Conservation (phyloP, 2,113 vertebrate species). For the Paramisgurnus dabryanus region DNA sequence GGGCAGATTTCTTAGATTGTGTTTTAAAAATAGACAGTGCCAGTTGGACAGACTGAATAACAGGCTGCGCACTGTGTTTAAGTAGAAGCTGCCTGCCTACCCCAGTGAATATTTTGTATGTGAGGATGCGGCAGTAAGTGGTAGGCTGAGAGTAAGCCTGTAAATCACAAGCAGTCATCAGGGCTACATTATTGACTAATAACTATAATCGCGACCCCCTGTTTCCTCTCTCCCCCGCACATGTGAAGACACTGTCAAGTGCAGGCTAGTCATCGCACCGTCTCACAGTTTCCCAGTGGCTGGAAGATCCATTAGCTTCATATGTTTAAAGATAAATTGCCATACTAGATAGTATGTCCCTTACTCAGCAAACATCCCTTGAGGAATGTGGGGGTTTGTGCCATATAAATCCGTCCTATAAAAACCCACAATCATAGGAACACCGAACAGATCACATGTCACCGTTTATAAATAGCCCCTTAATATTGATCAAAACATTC, state of each 20-base stretch:
- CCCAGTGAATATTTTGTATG: constrained; percentile 39
- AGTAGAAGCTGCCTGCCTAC: constrained; percentile 33
- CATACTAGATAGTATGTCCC: constrained; percentile 36
- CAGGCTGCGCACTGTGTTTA: constrained; percentile 46
- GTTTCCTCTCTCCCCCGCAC: constrained; percentile 53
- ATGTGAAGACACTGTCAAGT: constrained; percentile 31
- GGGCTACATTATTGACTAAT: constrained; percentile 57
- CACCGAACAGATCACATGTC: constrained; percentile 48
- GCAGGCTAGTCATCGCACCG: constrained; percentile 6
- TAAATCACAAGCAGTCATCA: constrained; percentile 52
- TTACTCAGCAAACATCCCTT: constrained; percentile 43
- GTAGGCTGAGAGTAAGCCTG: constrained; percentile 40
- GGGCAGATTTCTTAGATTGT: not conserved
- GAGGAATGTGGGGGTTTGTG: constrained; percentile 43
- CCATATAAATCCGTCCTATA: constrained; percentile 49
- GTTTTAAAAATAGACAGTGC: constrained; percentile 44
- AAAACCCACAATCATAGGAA: constrained; percentile 48
- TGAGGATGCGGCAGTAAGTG: constrained; percentile 41
- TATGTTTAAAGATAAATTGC: not conserved
- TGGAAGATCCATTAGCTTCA: not conserved
- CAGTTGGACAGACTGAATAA: constrained; percentile 48
- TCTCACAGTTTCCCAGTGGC: not conserved
- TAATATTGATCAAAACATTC: constrained; percentile 64
- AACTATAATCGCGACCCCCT: constrained; percentile 59
- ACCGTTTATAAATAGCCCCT: constrained; percentile 64